Evolutionary conservation across 2,797 vertebrate species (phyloP), one percentile per base, ranked within the genome.

Genomic region (Coracias cyanogaster): DNA sequence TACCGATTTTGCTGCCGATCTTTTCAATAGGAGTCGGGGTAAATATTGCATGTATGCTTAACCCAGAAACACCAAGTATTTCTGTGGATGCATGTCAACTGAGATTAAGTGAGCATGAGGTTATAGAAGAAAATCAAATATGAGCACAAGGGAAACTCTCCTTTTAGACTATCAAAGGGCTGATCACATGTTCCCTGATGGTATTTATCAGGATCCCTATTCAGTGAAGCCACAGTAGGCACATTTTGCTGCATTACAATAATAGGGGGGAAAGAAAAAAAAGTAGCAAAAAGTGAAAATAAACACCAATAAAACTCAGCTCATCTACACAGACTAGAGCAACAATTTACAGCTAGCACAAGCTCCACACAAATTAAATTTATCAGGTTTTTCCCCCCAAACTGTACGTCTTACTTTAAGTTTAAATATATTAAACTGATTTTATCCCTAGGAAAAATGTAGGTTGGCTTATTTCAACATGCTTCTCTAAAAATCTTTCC

Each of bases 121-220:
- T 96, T 94, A 96, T 86, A 82, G 91, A 91, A 94, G 95, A 97
- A 97, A 98, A 98, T 97, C 93, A 98, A 97, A 97, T 97, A 97
- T 57, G 64, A 96, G 80, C 86, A 97, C 93, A 94, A 90, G 90
- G 92, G 93, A 97, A 97, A 97, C 91, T 96, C 78, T 96, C 71
- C 86, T 97, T 97, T 95, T 77, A 96, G 93, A 85, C 95, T 97
- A 98, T 96, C 92, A 96, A 96, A 97, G 88, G 79, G 78, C 45
- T 97, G 97, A 94, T 96, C 97, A 97, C 96, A 97, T 96, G 97
- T 96, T 97, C 87, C 90, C 90, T 96, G 94, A 92, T 96, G 87
- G 95, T 91, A 92, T 96, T 97, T 94, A 97, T 96, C 90, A 94
- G 31, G 54, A 95, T 96, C 79, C 69, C 72, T 90, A 92, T 92